Evolutionary conservation across 2,113 vertebrate species (phyloP), one percentile per base, ranked within the genome.

Genomic region (Ptilonorhynchus violaceus): DNA sequence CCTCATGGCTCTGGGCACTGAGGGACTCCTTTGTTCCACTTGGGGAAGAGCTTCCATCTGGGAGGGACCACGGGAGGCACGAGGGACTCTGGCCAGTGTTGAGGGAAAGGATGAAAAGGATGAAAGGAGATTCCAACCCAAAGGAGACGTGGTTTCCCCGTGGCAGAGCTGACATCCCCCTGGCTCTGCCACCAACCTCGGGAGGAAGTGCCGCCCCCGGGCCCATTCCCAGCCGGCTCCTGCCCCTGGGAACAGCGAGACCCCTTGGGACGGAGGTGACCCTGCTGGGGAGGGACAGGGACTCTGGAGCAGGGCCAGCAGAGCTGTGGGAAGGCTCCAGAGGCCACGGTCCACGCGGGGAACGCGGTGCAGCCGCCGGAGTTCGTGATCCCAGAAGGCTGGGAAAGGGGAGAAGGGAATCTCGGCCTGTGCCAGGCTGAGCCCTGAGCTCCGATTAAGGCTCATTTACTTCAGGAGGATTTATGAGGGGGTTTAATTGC

Each of bases 401-500:
- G 73, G 91, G 92, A 74, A 60, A 15, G 79, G 28, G 63, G 76
- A 30, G 11, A 64, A 49, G 72, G 83, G 86, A 79, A 76, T 37
- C 72, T 50, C 0, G 2, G 67, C 63, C 85, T n/a, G 81, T 56
- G 59, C 69, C 1, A 3, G 31, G 30, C 72, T 56, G 62, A 56
- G 79, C 28, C 39, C 33, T 79, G 58, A 92, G 94, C 96, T 25
- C 9, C 1, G 41, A 94, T 93, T 90, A 96, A 89, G 59, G 70
- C 83, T 93, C 92, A 59, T 94, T 95, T 90, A 88, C 83, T 77
- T 67, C 59, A 69, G 85, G 85, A 95, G 94, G 93, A 95, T 96
- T 96, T 89, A 88, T 9, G 93, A 95, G 93, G 3, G 64, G 27
- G 9, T 92, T 95, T 97, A 95, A 88, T 93, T 95, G 94, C 93